phyloP scores from a whole-genome alignment of 2,888 invertebrate genomes.

The Ischnura elegans region DNA sequence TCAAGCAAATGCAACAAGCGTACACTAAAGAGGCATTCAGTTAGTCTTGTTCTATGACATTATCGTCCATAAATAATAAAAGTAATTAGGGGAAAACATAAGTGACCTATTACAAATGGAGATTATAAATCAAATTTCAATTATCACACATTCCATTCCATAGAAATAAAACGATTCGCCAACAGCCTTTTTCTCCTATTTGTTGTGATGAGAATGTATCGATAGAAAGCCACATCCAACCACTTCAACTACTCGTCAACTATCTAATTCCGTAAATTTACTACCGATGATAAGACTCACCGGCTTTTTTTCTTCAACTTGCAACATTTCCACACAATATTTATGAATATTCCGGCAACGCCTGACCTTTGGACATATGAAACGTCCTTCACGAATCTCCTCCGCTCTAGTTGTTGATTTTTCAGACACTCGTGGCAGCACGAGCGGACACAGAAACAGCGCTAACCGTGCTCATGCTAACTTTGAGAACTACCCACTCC shows the following conservation, averaged over 20 bases:
- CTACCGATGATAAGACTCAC: conserved; percentile 55
- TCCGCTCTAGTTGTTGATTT: neutral
- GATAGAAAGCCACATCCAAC: neutral
- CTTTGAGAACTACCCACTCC: neutral
- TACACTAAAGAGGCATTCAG: no score
- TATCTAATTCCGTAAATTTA: neutral
- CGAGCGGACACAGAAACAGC: neutral
- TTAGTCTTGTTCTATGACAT: no score
- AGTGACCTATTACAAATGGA: neutral
- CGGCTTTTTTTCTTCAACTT: conserved; percentile 63
- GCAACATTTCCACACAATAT: conserved; percentile 57
- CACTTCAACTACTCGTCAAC: neutral
- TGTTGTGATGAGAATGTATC: neutral
- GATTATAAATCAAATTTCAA: no score
- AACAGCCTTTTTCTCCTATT: neutral
- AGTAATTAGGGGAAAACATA: neutral
- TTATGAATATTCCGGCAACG: neutral
- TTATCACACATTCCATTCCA: no score
- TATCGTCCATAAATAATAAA: no score
- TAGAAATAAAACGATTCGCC: neutral
- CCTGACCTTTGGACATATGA: conserved; percentile 40
- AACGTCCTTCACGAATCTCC: conserved; percentile 39
- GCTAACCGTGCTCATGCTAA: neutral
- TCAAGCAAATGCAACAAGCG: no score
- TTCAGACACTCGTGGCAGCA: conserved; percentile 21